Percentiles rank a stretch among this genome's conserved stretches.
phyloP scores from a whole-genome alignment of 2,888 invertebrate species.

The Nomada hirtipes region DNA sequence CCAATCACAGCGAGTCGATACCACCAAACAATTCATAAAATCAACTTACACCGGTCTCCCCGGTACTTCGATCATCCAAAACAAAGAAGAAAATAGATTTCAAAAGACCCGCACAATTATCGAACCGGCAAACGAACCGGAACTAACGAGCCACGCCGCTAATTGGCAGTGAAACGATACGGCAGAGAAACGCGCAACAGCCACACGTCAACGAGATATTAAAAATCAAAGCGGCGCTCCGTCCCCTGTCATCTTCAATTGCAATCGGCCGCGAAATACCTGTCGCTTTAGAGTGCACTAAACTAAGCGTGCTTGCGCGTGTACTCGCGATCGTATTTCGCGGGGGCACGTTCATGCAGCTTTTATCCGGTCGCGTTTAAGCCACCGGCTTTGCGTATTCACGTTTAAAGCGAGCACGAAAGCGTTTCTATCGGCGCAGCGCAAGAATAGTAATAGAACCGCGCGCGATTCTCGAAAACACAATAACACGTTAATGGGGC shows the following conservation, averaged over 20 bases:
- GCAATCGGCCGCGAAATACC: conserved; percentile 11
- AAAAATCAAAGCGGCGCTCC: conserved; percentile 6
- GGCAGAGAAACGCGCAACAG: not conserved
- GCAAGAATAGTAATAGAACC: conserved; percentile 37
- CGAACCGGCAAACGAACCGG: not conserved
- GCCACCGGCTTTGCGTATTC: conserved; percentile 22
- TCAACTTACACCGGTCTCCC: too few species aligned
- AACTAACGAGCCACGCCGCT: not conserved
- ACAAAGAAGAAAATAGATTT: too few species aligned
- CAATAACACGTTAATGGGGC: conserved; percentile 45
- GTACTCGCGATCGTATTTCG: conserved; percentile 8
- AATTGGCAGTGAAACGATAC: not conserved
- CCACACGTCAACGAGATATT: not conserved
- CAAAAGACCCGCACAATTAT: not conserved
- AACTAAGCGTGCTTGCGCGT: conserved; percentile 2
- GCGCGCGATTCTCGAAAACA: conserved; percentile 33
- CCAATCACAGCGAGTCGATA: too few species aligned
- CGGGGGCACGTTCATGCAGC: conserved; percentile 22
- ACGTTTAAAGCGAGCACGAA: conserved; percentile 34
- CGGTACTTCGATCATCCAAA: too few species aligned
- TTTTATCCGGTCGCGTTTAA: conserved; percentile 28
- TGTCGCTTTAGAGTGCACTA: conserved; percentile 14
- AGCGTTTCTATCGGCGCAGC: conserved; percentile 24
- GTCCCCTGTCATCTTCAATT: conserved; percentile 22
- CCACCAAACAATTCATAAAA: too few species aligned